phyloP scores from a whole-genome alignment of 53 echinoderm and acorn worm genomes.

The Henricia sp. region DNA sequence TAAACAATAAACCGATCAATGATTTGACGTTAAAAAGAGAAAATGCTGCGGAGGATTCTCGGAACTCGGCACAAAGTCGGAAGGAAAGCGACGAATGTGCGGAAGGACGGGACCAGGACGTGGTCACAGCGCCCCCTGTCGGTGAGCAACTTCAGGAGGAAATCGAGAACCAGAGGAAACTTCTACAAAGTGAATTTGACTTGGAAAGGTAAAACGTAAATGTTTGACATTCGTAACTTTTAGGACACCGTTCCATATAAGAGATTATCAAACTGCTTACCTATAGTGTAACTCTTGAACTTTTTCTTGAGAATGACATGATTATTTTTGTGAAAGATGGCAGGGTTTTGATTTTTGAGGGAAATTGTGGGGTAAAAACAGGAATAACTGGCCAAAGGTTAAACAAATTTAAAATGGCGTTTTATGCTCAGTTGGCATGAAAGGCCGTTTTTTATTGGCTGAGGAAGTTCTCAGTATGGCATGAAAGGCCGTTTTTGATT shows the following conservation, averaged over 20 bases:
- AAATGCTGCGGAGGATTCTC: background rate
- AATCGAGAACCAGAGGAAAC: slow-evolving; percentile 5
- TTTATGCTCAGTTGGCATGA: no score
- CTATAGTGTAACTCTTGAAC: no score
- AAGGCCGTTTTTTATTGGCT: no score
- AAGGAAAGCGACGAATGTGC: background rate
- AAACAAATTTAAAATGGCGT: no score
- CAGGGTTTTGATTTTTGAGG: no score
- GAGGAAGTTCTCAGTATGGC: no score
- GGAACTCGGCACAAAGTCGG: background rate
- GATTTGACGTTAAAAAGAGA: background rate
- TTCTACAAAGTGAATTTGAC: slow-evolving; percentile 36
- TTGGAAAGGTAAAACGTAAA: slow-evolving; percentile 14
- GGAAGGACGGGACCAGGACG: background rate
- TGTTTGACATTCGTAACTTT: background rate
- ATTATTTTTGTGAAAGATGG: background rate
- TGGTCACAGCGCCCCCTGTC: slow-evolving; percentile 31
- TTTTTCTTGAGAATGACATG: background rate
- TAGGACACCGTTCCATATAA: background rate
- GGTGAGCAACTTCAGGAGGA: slow-evolving; percentile 18
- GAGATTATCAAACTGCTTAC: background rate
- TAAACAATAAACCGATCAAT: background rate
- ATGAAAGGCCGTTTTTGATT: no score
- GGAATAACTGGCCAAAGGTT: background rate
- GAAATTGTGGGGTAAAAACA: no score